These are phyloP conservation scores for Vespertilio murinus DNA, from an alignment of 2,797 vertebrate species.

Conservation along the genomic window DNA sequence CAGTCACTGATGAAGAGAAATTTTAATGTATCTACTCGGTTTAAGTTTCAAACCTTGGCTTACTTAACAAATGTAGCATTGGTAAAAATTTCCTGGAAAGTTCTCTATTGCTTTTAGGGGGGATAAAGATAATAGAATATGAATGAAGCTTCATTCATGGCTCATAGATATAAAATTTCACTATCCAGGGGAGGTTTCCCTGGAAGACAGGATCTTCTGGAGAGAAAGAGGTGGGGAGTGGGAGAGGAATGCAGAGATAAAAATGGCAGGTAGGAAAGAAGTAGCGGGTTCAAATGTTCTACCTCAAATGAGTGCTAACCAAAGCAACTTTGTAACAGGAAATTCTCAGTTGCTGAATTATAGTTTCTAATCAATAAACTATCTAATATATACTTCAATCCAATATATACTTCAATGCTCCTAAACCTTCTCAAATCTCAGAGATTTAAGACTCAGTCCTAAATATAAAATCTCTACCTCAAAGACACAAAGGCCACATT, in stretches of 20 bases:
- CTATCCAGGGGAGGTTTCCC: not conserved
- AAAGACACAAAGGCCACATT: not conserved
- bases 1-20: conserved; percentile 22
- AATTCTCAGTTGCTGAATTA: conserved; percentile 37
- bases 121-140: not conserved
- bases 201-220: not conserved
- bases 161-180: conserved; percentile 4
- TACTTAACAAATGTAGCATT: conserved; percentile 2
- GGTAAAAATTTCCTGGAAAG: conserved; percentile 11
- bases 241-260: not conserved
- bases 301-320: not conserved
- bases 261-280: not conserved
- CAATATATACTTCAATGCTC: not conserved
- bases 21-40: conserved; percentile 7
- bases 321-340: conserved; percentile 27
- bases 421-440: not conserved
- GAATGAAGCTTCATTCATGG: not conserved
- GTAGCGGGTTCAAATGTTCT: not conserved
- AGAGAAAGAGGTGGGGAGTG: not conserved
- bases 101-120: not conserved
- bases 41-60: conserved; percentile 12
- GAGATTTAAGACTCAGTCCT: not conserved
- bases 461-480: not conserved
- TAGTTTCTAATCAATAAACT: not conserved
- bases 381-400: not conserved